These are phyloP conservation scores for Anthonomus grandis DNA, from an alignment of 1,140 invertebrate species.

Conservation along the genomic window DNA sequence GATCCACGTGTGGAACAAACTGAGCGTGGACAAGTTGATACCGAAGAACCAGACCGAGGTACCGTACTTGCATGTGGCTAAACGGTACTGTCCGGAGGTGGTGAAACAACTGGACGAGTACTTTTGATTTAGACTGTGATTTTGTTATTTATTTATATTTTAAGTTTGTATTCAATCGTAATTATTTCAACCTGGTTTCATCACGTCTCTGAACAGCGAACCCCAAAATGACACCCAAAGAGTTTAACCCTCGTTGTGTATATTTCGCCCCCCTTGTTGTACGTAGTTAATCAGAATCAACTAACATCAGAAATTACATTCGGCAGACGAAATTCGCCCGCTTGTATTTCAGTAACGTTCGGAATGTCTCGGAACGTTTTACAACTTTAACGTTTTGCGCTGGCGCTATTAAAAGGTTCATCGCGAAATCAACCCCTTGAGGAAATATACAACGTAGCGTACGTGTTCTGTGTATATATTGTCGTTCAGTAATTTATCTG, in stretches of 20 bases:
- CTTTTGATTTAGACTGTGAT: slow-evolving; percentile 48
- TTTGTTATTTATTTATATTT: too few species aligned
- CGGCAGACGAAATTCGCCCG: slow-evolving; percentile 25
- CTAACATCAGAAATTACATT: slow-evolving; percentile 20
- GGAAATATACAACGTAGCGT: slow-evolving; percentile 31
- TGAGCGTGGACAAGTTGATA: slow-evolving; percentile 49
- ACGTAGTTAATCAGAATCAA: slow-evolving; percentile 21
- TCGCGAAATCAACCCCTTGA: slow-evolving; percentile 38
- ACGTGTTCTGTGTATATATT: slow-evolving; percentile 33
- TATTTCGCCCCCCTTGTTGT: too few species aligned
- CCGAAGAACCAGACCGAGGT: slow-evolving; percentile 47
- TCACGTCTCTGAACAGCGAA: too few species aligned
- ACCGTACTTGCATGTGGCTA: slow-evolving; percentile 57
- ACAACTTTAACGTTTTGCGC: slow-evolving; percentile 33
- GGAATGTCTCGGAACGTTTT: slow-evolving; percentile 34
- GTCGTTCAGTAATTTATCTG: slow-evolving; percentile 27
- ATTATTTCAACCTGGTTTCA: too few species aligned
- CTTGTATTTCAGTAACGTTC: slow-evolving; percentile 36
- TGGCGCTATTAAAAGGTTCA: slow-evolving; percentile 35
- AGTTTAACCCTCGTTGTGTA: too few species aligned
- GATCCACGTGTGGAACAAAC: slow-evolving; percentile 69
- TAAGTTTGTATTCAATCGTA: too few species aligned
- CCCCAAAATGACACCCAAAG: too few species aligned
- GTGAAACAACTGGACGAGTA: slow-evolving; percentile 34
- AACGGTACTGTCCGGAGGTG: slow-evolving; percentile 57